These are phyloP conservation scores for Drosophila setosimentum DNA, from an alignment of 2,888 invertebrate genomes.

Conservation along the genomic window DNA sequence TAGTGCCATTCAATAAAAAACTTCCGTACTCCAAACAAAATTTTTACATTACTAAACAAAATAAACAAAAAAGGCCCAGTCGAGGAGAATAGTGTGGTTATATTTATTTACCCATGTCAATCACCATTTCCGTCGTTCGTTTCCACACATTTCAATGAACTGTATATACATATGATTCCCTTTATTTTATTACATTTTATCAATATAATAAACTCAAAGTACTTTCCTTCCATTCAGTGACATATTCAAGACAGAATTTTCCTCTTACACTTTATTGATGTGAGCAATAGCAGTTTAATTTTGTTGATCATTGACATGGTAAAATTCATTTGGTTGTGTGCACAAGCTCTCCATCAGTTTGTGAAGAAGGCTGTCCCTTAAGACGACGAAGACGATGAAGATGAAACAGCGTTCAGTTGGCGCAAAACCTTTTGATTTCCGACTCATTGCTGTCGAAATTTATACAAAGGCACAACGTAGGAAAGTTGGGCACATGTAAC, in stretches of 20 bases:
- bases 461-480: constrained; percentile 13
- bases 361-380: constrained; percentile 33
- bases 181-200: constrained; percentile 39
- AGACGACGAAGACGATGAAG: constrained; percentile 39
- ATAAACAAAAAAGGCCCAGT: constrained; percentile 1
- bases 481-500: not conserved
- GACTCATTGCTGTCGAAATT: constrained; percentile 63
- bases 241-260: constrained; percentile 30
- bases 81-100: constrained; percentile 10
- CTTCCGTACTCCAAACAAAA: not conserved
- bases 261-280: constrained; percentile 7
- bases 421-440: constrained; percentile 69
- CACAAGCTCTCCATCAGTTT: constrained; percentile 36
- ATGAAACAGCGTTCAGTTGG: constrained; percentile 64
- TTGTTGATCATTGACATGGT: constrained; percentile 59
- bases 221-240: constrained; percentile 22
- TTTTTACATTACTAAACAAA: not conserved
- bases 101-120: constrained; percentile 65
- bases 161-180: constrained; percentile 56
- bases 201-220: constrained; percentile 31
- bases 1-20: not conserved
- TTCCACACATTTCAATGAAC: constrained; percentile 44
- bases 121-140: constrained; percentile 29
- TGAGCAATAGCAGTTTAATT: constrained; percentile 50
- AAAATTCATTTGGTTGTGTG: constrained; percentile 58